These are phyloP conservation scores for Drosophila incognita DNA, from an alignment of 2,888 invertebrate genomes.

Conservation along the genomic window DNA sequence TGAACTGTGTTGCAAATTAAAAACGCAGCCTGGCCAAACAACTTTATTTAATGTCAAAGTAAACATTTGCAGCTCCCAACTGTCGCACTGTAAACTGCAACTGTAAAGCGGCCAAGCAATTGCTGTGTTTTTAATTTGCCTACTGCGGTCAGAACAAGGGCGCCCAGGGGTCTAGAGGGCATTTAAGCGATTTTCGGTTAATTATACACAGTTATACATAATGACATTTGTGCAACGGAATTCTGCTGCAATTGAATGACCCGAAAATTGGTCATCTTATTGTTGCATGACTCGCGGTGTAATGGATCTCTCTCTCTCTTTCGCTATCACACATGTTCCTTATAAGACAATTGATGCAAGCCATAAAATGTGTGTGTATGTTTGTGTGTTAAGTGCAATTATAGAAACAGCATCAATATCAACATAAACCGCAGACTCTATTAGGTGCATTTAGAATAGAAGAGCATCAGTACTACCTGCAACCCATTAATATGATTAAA, in stretches of 20 bases:
- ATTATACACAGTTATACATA: constrained; percentile 70
- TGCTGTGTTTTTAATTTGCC: constrained; percentile 73
- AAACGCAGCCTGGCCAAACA: constrained; percentile 69
- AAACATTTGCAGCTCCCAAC: constrained; percentile 56
- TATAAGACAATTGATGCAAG: neutral
- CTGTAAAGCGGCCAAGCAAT: constrained; percentile 2
- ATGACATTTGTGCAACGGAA: constrained; percentile 56
- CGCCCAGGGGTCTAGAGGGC: neutral
- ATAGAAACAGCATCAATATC: neutral
- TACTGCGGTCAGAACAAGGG: constrained; percentile 49
- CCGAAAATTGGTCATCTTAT: constrained; percentile 24
- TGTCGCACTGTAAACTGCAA: constrained; percentile 34
- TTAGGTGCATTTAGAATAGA: no score
- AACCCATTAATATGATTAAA: neutral
- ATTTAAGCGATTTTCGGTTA: constrained; percentile 79
- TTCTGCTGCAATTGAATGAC: constrained; percentile 47
- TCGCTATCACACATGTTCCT: neutral
- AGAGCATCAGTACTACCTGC: neutral
- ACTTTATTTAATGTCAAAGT: constrained; percentile 80
- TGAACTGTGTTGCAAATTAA: constrained; percentile 58
- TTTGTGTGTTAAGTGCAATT: neutral
- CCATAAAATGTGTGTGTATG: neutral
- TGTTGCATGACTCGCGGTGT: constrained; percentile 41
- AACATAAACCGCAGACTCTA: neutral
- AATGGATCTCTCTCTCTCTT: neutral